A percentile compares a stretch with the other conserved stretches of the same genome.
These are phyloP conservation scores for Hypocryptadius cinnamomeus DNA, from an alignment of 2,113 vertebrate genomes.

Conservation along the genomic window DNA sequence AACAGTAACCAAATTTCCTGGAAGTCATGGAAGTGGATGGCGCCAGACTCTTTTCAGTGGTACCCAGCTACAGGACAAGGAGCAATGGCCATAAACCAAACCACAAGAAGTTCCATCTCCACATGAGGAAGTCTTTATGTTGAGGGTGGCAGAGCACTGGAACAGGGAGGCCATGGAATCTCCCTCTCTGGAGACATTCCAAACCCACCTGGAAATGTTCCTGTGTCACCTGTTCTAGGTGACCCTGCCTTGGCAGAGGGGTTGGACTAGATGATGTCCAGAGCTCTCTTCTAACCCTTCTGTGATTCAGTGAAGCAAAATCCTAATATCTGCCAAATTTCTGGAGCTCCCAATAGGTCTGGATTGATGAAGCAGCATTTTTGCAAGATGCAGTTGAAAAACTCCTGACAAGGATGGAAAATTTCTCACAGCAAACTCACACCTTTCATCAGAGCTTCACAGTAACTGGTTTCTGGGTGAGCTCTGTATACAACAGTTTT, in stretches of 20 bases:
- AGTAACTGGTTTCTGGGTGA: not conserved
- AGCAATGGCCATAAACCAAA: not conserved
- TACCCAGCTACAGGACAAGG: not conserved
- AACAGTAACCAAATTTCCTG: not conserved
- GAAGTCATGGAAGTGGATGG: not conserved
- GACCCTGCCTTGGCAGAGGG: not conserved
- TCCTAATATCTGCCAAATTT: not conserved
- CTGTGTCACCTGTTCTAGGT: not conserved
- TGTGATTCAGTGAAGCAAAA: not conserved
- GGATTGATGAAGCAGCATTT: not conserved
- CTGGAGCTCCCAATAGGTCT: not conserved
- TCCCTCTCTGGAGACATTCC: not conserved
- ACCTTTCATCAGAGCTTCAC: not conserved
- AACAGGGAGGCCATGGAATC: rapidly evolving
- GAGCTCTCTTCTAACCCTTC: not conserved
- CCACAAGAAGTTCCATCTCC: not conserved
- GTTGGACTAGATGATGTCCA: not conserved
- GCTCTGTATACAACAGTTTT: not conserved
- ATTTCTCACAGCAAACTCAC: not conserved
- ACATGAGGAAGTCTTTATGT: not conserved
- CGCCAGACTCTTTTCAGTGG: not conserved
- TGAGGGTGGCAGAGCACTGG: not conserved
- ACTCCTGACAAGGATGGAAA: not conserved
- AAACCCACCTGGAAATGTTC: not conserved
- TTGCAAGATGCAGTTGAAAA: not conserved